Conservation (phyloP, 2,888 invertebrate species). For the Chrysina gloriosa region DNA sequence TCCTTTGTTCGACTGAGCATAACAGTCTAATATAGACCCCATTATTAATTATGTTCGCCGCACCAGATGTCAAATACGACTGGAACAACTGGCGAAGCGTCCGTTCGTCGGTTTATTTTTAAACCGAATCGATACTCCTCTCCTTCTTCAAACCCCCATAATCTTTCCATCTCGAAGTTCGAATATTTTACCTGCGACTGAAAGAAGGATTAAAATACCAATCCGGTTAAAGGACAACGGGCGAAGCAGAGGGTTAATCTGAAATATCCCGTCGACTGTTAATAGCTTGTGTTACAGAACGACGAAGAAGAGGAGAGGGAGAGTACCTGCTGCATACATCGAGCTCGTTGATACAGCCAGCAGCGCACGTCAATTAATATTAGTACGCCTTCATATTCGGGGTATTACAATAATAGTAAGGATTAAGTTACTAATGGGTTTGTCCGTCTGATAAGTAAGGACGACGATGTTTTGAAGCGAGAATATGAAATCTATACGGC, state of each 20-base stretch:
- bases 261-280: slow-evolving; percentile 7
- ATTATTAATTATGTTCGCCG: no score
- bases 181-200: slow-evolving; percentile 5
- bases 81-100: no score
- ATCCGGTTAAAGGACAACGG: not conserved
- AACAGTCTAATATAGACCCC: no score
- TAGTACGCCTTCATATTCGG: slow-evolving; percentile 19
- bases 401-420: slow-evolving; percentile 26
- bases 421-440: slow-evolving; percentile 30
- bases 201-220: slow-evolving; percentile 17
- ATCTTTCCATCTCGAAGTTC: no score
- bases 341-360: not conserved
- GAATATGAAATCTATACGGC: not conserved
- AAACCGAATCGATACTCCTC: no score
- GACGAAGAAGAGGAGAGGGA: not conserved
- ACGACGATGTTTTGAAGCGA: not conserved
- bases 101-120: no score
- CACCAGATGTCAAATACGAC: no score
- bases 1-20: no score
- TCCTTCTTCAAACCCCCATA: no score
- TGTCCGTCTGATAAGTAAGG: not conserved
- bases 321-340: not conserved
- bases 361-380: slow-evolving; percentile 28
- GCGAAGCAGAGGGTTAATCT: slow-evolving; percentile 14
- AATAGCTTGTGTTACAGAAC: slow-evolving; percentile 19